Base-by-base conservation (phyloP, 2,888 invertebrate genomes). In the Dasypogon diadema region DNA sequence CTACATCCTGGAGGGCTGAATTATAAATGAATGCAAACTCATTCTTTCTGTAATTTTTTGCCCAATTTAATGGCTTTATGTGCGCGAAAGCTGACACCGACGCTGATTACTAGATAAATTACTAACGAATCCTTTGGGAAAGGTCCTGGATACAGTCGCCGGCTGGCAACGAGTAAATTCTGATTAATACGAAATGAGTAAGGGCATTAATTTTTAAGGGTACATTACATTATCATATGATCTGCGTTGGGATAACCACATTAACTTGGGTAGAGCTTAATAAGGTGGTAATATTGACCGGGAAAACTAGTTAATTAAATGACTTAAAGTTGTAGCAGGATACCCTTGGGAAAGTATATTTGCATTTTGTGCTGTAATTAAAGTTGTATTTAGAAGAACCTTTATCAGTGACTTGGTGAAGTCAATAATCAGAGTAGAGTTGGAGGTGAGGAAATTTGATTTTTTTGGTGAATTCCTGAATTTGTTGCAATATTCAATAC, bases 61-160 rank as follows among this genome's bases (percentile, higher is more conserved):
- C 21, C 30, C 30, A 51, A 54, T 51, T 70, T 70, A 70, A 70
- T 70, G 70, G 42, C 34, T 70, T 70, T 70, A 70, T 70, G 70
- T 54, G 54, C 70, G 54, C 70, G 54, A 70, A 70, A 30, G 30
- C 26, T 70, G 70, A 70, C 70, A 70, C 70, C 26, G 54, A 30
- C 30, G 54, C 54, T 70, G 70, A 70, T 70, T 70, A 70, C 70
- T 70, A 70, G 54, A 70, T 70, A 54, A 70, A 70, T 70, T 70
- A 70, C 70, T 70, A 70, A 70, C 54, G 70, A 70, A 70, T 34
- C 70, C 54, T 24, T 16, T 54, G 70, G 70, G 70, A 30, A 30
- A 51, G 21, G 26, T 30, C 70, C 70, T 54, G 21, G 18, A 16
- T 70, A 70, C 16, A 14, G 22, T 68, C 16, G 26, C 51, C 26